Conservation (phyloP, 2,113 vertebrate genomes). For the Colistium nudipinnis region DNA sequence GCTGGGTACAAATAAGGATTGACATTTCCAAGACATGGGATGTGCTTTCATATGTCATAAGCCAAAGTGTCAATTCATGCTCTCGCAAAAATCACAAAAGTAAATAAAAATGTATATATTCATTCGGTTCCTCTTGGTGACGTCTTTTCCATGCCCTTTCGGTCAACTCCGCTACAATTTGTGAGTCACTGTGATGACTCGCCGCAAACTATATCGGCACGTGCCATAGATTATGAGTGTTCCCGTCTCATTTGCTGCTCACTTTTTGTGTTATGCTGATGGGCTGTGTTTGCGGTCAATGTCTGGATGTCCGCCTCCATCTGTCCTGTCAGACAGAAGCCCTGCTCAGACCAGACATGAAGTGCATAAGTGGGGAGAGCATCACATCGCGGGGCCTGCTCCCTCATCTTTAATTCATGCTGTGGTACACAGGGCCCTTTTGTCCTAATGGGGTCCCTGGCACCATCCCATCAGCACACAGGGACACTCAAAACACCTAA, state of each 20-base stretch:
- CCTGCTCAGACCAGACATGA: conserved; percentile 46
- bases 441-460: conserved; percentile 77
- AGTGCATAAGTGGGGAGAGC: conserved; percentile 52
- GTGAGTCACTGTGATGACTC: conserved; percentile 10
- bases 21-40: conserved; percentile 1
- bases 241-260: not conserved
- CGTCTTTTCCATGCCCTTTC: not conserved
- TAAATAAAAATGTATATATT: conserved; percentile 3
- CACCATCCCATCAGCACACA: conserved; percentile 64
- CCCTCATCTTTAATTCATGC: conserved; percentile 81
- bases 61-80: not conserved
- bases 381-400: conserved; percentile 22
- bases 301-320: conserved; percentile 20
- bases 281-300: not conserved
- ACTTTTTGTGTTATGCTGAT: conserved; percentile 19
- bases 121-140: not conserved
- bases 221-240: not conserved
- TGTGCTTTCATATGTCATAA: not conserved
- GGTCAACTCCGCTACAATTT: not conserved
- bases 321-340: conserved; percentile 36
- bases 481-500: conserved; percentile 75
- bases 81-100: not conserved
- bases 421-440: conserved; percentile 46
- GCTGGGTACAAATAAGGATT: not conserved
- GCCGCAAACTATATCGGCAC: conserved; percentile 14